Conservation (phyloP, 2,113 vertebrate genomes). For the Semicossyphus pulcher region DNA sequence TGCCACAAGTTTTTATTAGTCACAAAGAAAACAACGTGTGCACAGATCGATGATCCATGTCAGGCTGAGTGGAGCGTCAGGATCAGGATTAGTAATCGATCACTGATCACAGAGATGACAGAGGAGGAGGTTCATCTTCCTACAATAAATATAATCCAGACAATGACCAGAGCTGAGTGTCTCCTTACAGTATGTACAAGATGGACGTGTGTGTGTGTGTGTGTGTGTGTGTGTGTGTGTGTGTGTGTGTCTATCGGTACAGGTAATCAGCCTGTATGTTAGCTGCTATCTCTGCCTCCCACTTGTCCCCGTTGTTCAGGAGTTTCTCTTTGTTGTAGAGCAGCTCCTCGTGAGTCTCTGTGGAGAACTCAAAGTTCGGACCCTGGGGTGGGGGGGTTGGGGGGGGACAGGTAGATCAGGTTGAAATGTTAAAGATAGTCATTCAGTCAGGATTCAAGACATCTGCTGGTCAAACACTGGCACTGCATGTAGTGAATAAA, state of each 20-base stretch:
- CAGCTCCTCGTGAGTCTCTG: slow-evolving; percentile 94
- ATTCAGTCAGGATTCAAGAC: too few relatives aligned
- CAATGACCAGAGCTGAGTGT: not conserved
- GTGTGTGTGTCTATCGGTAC: slow-evolving; percentile 85
- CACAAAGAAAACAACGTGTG: not conserved
- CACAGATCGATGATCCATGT: not conserved
- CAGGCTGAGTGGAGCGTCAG: not conserved
- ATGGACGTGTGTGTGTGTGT: slow-evolving; percentile 27
- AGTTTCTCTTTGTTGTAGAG: slow-evolving; percentile 99
- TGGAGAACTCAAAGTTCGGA: slow-evolving; percentile 96
- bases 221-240: slow-evolving; percentile 2
- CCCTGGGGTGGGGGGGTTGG: slow-evolving; percentile 64
- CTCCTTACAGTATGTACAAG: slow-evolving; percentile 57
- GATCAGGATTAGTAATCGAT: not conserved
- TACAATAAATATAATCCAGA: not conserved
- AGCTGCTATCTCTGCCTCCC: slow-evolving; percentile 94
- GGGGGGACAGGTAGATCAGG: not conserved
- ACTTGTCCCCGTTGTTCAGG: slow-evolving; percentile 97
- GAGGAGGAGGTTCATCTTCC: too few relatives aligned
- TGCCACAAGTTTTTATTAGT: not conserved
- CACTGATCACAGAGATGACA: not conserved
- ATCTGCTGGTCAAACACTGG: not conserved
- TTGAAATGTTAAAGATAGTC: too few relatives aligned
- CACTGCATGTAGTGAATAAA: too few relatives aligned
- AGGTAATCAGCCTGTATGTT: slow-evolving; percentile 96